Evolutionary conservation across 1,140 invertebrate species (phyloP).

Genomic region (Rhopalosiphum padi): DNA sequence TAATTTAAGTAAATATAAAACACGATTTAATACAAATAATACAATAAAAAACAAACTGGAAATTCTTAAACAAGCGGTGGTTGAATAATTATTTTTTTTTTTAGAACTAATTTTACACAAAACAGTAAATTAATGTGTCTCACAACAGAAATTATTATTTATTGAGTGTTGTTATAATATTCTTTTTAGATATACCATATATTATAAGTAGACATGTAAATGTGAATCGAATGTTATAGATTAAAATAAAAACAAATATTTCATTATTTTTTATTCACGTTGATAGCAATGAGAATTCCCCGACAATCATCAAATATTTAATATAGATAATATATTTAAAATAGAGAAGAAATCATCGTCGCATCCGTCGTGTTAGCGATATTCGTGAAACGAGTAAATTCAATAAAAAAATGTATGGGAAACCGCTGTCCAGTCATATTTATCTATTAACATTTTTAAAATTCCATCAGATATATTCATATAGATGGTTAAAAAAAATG

Average conservation of each 20-base stretch:
- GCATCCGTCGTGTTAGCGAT: too few relatives aligned
- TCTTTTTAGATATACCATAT: neutral
- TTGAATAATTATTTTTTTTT: neutral
- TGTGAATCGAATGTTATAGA: neutral
- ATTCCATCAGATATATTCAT: neutral
- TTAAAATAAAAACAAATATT: neutral
- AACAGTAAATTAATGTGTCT: neutral
- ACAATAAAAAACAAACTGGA: neutral
- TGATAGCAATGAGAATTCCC: neutral
- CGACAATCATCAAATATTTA: neutral
- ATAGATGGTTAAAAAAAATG: neutral
- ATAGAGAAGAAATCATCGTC: neutral
- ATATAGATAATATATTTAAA: neutral
- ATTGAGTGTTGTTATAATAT: neutral
- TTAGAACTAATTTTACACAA: neutral
- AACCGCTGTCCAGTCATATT: neutral
- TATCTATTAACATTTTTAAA: neutral
- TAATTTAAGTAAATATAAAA: neutral
- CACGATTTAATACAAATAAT: neutral
- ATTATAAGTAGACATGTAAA: neutral
- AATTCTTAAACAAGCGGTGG: neutral
- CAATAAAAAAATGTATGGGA: neutral
- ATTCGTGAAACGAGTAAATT: neutral
- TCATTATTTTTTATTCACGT: neutral
- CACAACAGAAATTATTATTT: neutral